Evolutionary conservation across 2,888 invertebrate species (phyloP).

Genomic region (Heteropelma amictum): DNA sequence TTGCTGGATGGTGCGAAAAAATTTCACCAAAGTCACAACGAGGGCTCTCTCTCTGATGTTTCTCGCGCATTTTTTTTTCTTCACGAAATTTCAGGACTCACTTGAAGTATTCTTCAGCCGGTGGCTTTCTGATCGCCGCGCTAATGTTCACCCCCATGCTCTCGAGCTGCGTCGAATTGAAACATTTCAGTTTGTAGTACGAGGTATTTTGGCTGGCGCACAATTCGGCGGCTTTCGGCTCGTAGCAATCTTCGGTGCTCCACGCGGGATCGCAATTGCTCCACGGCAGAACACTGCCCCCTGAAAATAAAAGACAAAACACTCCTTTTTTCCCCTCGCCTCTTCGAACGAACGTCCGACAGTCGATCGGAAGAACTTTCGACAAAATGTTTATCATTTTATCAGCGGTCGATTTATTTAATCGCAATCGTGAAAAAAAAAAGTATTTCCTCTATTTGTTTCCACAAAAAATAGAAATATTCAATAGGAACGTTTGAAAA

Average conservation of each 20-base stretch:
- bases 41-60: constrained; percentile 87
- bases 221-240: constrained; percentile 83
- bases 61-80: constrained; percentile 74
- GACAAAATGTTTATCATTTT: too few relatives aligned
- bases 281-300: constrained; percentile 82
- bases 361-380: neutral
- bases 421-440: neutral
- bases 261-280: constrained; percentile 85
- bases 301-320: constrained; percentile 49
- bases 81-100: constrained; percentile 78
- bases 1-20: too few relatives aligned
- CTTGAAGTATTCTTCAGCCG: constrained; percentile 88
- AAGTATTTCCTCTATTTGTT: neutral
- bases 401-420: too few relatives aligned
- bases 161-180: constrained; percentile 81
- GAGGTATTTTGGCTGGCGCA: constrained; percentile 82
- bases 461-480: too few relatives aligned
- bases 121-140: constrained; percentile 82
- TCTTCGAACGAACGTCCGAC: neutral
- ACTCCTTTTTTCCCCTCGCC: too few relatives aligned
- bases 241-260: constrained; percentile 86
- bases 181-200: constrained; percentile 82
- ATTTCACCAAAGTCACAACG: constrained; percentile 82
- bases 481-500: too few relatives aligned
- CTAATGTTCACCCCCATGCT: constrained; percentile 79